A percentile compares a stretch with the other conserved stretches of the same genome.
phyloP scores from a whole-genome alignment of 1,140 invertebrate species.

The Caenorhabditis brenneri region DNA sequence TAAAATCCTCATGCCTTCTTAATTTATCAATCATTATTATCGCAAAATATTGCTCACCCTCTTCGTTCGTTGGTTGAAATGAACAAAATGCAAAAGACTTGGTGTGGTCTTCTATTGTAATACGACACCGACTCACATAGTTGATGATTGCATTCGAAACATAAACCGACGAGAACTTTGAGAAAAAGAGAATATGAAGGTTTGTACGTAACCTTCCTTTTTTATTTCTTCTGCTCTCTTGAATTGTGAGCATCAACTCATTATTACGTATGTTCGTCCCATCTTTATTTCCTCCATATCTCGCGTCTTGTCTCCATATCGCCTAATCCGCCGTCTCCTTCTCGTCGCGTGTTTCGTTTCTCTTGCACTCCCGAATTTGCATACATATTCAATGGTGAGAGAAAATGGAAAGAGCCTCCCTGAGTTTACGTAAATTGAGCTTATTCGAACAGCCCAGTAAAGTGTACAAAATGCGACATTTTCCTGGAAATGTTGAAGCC shows the following conservation, averaged over 20 bases:
- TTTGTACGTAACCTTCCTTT: background rate
- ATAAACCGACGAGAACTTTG: background rate
- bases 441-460: conserved; percentile 26
- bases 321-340: conserved; percentile 20
- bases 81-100: background rate
- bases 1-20: too few relatives aligned
- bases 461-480: background rate
- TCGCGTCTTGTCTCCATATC: background rate
- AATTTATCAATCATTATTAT: too few relatives aligned
- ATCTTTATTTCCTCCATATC: background rate
- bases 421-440: conserved; percentile 37
- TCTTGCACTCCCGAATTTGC: conserved; percentile 31
- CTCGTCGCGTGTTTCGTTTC: conserved; percentile 1
- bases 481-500: background rate
- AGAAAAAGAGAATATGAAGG: background rate
- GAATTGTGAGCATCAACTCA: background rate
- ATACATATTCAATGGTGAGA: conserved; percentile 28
- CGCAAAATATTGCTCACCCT: too few relatives aligned
- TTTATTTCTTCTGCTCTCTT: background rate
- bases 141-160: background rate
- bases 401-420: background rate
- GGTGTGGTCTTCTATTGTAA: background rate
- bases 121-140: background rate
- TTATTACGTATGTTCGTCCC: background rate
- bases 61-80: too few relatives aligned